Evolutionary conservation across 2,888 invertebrate species (phyloP).

Genomic region (Perizoma flavofasciatum): DNA sequence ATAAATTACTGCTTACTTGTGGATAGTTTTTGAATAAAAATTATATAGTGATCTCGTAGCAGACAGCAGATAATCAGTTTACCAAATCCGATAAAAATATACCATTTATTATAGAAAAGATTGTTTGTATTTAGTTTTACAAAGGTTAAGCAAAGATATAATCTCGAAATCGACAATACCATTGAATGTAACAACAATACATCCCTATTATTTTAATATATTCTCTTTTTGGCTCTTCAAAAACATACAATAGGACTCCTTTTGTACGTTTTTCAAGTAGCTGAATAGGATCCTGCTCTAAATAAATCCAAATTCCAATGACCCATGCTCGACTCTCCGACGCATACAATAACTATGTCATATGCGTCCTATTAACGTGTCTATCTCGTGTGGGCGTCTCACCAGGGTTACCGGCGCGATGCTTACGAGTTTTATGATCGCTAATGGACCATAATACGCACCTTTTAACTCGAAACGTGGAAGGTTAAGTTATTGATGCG

Average conservation of each 20-base stretch:
- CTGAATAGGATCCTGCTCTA: slow-evolving; percentile 19
- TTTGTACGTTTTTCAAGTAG: slow-evolving; percentile 14
- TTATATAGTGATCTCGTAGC: background rate
- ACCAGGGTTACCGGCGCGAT: slow-evolving; percentile 47
- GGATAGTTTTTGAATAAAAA: background rate
- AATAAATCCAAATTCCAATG: slow-evolving; percentile 30
- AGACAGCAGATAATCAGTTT: background rate
- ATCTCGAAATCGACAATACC: no score
- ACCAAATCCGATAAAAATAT: background rate
- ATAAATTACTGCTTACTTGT: slow-evolving; percentile 12
- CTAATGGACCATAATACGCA: slow-evolving; percentile 65
- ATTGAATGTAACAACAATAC: no score
- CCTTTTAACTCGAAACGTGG: slow-evolving; percentile 57
- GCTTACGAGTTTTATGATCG: slow-evolving; percentile 61
- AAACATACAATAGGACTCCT: slow-evolving; percentile 11
- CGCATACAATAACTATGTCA: slow-evolving; percentile 34
- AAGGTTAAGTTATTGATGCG: slow-evolving; percentile 59
- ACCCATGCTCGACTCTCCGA: slow-evolving; percentile 18
- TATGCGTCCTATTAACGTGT: slow-evolving; percentile 41
- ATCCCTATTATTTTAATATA: no score
- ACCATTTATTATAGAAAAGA: background rate
- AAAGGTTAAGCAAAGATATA: background rate
- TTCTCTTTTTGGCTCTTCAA: background rate
- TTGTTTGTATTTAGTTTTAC: background rate
- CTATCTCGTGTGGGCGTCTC: slow-evolving; percentile 45